Evolutionary conservation across 2,888 invertebrate species (phyloP), one percentile per base, ranked within the genome.

Genomic region (Branchinecta sandiegonensis): DNA sequence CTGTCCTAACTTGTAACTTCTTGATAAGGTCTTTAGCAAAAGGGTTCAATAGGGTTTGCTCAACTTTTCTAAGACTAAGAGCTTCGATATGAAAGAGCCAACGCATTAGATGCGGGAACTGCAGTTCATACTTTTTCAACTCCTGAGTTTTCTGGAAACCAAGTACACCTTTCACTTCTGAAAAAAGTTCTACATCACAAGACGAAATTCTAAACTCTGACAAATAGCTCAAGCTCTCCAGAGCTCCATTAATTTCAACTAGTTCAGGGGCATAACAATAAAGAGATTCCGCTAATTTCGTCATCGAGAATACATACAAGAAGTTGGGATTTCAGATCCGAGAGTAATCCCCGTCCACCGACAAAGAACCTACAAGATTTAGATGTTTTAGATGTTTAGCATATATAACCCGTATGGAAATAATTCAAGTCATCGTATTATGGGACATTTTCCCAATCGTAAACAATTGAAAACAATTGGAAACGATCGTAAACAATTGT

Each of bases 31-130:
- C 56, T 14, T 17, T 14, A 17, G 56, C 56, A 56, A 56, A 56
- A 56, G 14, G n/a, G 56, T 56, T 56, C 56, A 56, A n/a, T 10
- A 14, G 56, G 17, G 56, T 56, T 56, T 56, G n/a, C 17, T 56
- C 56, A 14, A 56, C n/a, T 56, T 14, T 56, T 56, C 56, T 56
- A 56, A 17, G 17, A 56, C 56, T 56, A 56, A 56, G 56, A 14
- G 56, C 56, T 56, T 56, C 56, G 17, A 56, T 17, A 56, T 56
- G 56, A 17, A 56, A 56, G n/a, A 56, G 17, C 56, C 56, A 56
- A n/a, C 56, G 56, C 56, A 56, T 56, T 17, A 56, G 56, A 56
- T 56, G 56, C 17, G 56, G 17, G 17, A 14, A 56, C 8, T 56
- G 14, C 7, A 14, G n/a, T 56, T 56, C 14, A 56, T 56, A n/a